phyloP scores from a whole-genome alignment of 2,797 vertebrate species.

The Muscicapa striata region DNA sequence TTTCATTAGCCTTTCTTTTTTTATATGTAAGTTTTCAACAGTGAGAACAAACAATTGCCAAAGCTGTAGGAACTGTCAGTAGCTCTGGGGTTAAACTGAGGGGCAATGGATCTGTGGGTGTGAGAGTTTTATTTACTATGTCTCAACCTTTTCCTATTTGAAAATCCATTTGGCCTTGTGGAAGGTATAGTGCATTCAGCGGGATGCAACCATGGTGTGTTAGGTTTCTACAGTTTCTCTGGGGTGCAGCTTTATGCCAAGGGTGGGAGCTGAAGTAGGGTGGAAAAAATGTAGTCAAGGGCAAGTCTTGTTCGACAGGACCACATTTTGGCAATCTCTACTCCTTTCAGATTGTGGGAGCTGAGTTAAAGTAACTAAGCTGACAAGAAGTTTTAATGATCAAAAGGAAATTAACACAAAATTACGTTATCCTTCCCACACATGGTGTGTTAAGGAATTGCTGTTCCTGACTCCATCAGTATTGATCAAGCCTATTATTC shows the following conservation, averaged over 20 bases:
- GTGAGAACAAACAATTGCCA: neutral
- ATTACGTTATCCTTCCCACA: neutral
- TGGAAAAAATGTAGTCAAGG: neutral
- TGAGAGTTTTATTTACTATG: neutral
- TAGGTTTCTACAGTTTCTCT: neutral
- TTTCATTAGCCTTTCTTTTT: conserved; percentile 12
- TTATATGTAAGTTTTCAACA: conserved; percentile 9
- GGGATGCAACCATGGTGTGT: accelerated
- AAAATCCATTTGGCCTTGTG: neutral
- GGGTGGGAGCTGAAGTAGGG: neutral
- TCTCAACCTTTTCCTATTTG: neutral
- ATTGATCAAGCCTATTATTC: neutral
- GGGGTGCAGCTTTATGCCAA: neutral
- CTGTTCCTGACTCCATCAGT: neutral
- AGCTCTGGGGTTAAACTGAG: neutral
- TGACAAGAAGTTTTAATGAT: conserved; percentile 27
- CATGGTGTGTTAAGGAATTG: neutral
- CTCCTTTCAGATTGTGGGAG: neutral
- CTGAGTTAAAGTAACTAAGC: neutral
- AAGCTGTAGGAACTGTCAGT: neutral
- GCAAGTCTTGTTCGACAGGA: neutral
- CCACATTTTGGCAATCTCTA: neutral
- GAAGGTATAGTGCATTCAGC: neutral
- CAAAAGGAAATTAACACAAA: conserved; percentile 31
- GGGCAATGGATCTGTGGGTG: neutral